A percentile compares a stretch with the other conserved stretches of the same genome.
These are phyloP conservation scores for Rhagium mordax DNA, from an alignment of 2,888 invertebrate species.

Conservation along the genomic window DNA sequence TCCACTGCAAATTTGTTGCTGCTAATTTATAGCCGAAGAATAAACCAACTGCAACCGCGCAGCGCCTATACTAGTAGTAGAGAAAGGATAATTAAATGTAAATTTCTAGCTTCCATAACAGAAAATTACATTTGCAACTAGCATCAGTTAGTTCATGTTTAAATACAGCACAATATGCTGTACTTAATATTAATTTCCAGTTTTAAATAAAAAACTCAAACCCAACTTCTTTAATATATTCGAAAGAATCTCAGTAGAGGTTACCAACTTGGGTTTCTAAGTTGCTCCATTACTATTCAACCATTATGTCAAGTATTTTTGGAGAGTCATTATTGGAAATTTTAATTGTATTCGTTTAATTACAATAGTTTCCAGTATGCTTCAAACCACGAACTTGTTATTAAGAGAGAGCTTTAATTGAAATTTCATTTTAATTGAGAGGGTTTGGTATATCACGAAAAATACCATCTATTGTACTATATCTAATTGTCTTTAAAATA, in stretches of 20 bases:
- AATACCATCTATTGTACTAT: conserved; percentile 10
- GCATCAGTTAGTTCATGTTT: conserved; percentile 43
- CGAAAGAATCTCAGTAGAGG: conserved; percentile 35
- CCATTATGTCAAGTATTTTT: conserved; percentile 49
- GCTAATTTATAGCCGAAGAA: neutral
- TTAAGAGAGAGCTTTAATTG: conserved; percentile 38
- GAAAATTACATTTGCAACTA: conserved; percentile 37
- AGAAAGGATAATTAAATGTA: conserved; percentile 6
- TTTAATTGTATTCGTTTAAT: conserved; percentile 55
- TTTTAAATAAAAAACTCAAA: conserved; percentile 49
- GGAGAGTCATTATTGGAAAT: conserved; percentile 52
- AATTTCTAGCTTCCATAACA: conserved; percentile 13
- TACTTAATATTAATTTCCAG: conserved; percentile 43
- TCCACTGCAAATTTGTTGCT: neutral
- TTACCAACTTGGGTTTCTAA: conserved; percentile 34
- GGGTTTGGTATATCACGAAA: conserved; percentile 25
- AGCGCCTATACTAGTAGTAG: neutral
- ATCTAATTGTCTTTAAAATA: conserved; percentile 26
- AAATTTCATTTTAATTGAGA: conserved; percentile 26
- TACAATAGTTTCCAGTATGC: conserved; percentile 49
- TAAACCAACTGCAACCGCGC: neutral
- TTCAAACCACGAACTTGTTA: conserved; percentile 39
- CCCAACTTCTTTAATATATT: conserved; percentile 53
- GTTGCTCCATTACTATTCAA: conserved; percentile 37
- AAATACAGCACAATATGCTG: conserved; percentile 48